A percentile compares a stretch with the other conserved stretches of the same genome.
Conservation (phyloP, 1,140 invertebrate species). For the Cardiocondyla obscurior region DNA sequence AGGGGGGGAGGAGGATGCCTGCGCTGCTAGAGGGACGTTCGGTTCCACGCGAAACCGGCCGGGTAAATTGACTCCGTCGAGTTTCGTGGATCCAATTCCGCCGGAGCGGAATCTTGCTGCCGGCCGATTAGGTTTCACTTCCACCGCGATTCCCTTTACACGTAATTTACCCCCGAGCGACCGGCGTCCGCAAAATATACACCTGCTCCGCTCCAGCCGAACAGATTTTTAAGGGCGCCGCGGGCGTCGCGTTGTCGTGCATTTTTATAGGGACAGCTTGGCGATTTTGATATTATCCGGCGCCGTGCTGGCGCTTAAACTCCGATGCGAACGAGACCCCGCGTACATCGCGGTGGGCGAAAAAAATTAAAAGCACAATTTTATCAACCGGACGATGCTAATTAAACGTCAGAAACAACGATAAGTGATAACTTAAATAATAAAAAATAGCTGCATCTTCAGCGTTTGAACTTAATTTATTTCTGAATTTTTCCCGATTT, state of each 20-base stretch:
- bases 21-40: conserved; percentile 58
- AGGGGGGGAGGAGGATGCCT: no score
- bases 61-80: conserved; percentile 67
- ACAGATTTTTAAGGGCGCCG: conserved; percentile 46
- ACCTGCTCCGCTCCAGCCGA: conserved; percentile 26
- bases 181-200: conserved; percentile 46
- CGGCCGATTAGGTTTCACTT: conserved; percentile 67
- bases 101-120: conserved; percentile 56
- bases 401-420: background rate
- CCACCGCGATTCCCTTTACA: conserved; percentile 64
- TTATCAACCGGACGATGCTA: no score
- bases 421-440: background rate
- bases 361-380: background rate
- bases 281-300: conserved; percentile 9
- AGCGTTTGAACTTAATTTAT: background rate
- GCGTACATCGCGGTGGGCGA: background rate
- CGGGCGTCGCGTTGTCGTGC: conserved; percentile 6
- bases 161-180: conserved; percentile 59
- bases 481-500: background rate
- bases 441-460: background rate
- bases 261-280: conserved; percentile 30
- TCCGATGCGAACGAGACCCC: background rate
- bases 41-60: conserved; percentile 62
- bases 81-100: conserved; percentile 67
- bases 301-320: background rate